A percentile compares a stretch with the other conserved stretches of the same genome.
phyloP scores from a whole-genome alignment of 2,888 invertebrate species.

The Caradrina clavipalpis region DNA sequence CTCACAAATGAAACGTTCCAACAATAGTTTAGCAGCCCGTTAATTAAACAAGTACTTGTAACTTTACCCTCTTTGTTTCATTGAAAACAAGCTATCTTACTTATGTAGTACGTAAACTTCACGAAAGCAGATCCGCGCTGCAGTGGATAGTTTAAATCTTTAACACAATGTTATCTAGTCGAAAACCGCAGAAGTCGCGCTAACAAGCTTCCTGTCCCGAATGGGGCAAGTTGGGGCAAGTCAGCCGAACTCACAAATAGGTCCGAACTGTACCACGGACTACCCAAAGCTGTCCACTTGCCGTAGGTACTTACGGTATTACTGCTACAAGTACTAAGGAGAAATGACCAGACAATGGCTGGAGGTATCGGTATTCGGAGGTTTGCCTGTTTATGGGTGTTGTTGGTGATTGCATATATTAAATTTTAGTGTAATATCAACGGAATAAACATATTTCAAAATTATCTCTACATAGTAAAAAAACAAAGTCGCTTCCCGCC shows the following conservation, averaged over 20 bases:
- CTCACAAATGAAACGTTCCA: not conserved
- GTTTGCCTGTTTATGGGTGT: not conserved
- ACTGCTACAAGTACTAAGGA: constrained; percentile 15
- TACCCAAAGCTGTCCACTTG: constrained; percentile 72
- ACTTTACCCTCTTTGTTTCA: constrained; percentile 20
- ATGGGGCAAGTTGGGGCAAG: constrained; percentile 78
- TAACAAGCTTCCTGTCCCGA: constrained; percentile 83
- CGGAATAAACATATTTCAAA: no score
- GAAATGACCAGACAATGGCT: constrained; percentile 40
- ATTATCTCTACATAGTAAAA: no score
- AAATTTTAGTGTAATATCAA: no score
- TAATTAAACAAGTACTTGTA: constrained; percentile 20
- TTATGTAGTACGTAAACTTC: constrained; percentile 39
- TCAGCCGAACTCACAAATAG: constrained; percentile 78
- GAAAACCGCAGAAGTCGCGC: constrained; percentile 82
- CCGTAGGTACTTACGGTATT: constrained; percentile 34
- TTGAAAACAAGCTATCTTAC: constrained; percentile 14
- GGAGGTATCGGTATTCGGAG: constrained; percentile 13
- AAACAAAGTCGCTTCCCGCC: no score
- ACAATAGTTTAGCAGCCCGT: not conserved
- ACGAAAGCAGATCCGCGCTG: constrained; percentile 42
- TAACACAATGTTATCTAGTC: constrained; percentile 82
- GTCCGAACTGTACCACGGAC: constrained; percentile 67
- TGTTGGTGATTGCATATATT: not conserved
- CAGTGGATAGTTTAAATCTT: constrained; percentile 79